These are phyloP conservation scores for Hozukius guyotensis DNA, from an alignment of 2,797 vertebrate species.

Conservation along the genomic window DNA sequence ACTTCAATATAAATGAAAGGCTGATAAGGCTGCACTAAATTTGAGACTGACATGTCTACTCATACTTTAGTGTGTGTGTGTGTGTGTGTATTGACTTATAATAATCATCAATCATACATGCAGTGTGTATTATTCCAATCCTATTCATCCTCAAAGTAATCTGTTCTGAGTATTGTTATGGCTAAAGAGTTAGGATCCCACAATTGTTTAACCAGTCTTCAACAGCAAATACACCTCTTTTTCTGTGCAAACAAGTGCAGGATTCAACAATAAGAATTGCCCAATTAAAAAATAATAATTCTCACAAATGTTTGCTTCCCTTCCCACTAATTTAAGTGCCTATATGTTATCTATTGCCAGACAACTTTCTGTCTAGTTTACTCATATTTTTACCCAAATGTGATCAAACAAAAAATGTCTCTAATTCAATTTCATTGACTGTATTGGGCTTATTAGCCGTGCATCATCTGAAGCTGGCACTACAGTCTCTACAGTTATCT, in stretches of 20 bases:
- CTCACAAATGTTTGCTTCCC: background rate
- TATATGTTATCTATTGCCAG: background rate
- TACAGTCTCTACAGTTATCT: background rate
- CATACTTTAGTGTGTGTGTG: no score
- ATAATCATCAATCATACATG: background rate
- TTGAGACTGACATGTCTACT: no score
- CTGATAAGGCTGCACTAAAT: background rate
- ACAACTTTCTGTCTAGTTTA: background rate
- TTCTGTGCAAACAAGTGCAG: no score
- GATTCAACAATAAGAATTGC: no score
- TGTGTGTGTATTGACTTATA: no score
- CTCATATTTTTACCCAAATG: background rate
- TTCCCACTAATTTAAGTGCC: background rate
- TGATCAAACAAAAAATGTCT: background rate
- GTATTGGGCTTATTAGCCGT: background rate
- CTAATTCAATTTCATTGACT: background rate
- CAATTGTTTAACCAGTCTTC: background rate
- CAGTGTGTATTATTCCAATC: background rate
- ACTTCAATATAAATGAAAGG: background rate
- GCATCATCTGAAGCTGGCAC: background rate
- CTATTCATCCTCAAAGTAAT: background rate
- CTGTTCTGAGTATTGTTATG: background rate
- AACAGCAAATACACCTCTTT: background rate
- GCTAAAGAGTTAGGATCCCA: no score
- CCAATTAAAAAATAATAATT: no score